Conservation (phyloP, 2,113 vertebrate genomes). For the Anoplopoma fimbria region DNA sequence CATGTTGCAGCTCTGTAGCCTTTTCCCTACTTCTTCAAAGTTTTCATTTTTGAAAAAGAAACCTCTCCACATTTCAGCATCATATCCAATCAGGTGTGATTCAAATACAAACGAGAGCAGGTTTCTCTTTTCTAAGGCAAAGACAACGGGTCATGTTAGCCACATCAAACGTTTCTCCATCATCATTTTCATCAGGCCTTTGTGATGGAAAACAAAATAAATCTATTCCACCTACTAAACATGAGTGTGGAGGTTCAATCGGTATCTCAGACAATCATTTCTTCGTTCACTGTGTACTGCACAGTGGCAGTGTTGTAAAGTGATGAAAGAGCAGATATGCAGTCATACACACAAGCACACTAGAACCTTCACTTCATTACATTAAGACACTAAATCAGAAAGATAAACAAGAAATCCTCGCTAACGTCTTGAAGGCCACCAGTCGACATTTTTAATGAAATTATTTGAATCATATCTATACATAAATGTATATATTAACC, state of each 20-base stretch:
- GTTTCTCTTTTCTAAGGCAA: conserved; percentile 64
- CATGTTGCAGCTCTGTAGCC: conserved; percentile 7
- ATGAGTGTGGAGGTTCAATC: conserved; percentile 41
- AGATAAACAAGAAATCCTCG: conserved; percentile 56
- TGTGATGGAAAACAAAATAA: conserved; percentile 2
- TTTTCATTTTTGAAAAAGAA: conserved; percentile 26
- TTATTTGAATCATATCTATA: conserved; percentile 60
- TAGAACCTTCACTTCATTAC: conserved; percentile 63
- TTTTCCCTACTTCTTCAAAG: neutral
- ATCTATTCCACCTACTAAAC: conserved; percentile 15
- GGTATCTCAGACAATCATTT: conserved; percentile 28
- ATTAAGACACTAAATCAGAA: conserved; percentile 76
- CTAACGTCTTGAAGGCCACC: conserved; percentile 77
- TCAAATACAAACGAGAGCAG: conserved; percentile 33
- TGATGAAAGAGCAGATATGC: conserved; percentile 71
- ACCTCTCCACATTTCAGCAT: neutral
- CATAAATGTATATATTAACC: conserved; percentile 69
- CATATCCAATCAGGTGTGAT: conserved; percentile 5
- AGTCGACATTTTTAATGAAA: conserved; percentile 65
- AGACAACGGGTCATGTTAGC: neutral
- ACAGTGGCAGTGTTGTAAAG: conserved; percentile 32
- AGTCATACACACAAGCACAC: conserved; percentile 59
- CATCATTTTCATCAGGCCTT: conserved; percentile 26
- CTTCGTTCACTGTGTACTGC: conserved; percentile 37
- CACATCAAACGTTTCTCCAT: conserved; percentile 2